Conservation (phyloP, 2,888 invertebrate species). For the Eupithecia abbreviata region DNA sequence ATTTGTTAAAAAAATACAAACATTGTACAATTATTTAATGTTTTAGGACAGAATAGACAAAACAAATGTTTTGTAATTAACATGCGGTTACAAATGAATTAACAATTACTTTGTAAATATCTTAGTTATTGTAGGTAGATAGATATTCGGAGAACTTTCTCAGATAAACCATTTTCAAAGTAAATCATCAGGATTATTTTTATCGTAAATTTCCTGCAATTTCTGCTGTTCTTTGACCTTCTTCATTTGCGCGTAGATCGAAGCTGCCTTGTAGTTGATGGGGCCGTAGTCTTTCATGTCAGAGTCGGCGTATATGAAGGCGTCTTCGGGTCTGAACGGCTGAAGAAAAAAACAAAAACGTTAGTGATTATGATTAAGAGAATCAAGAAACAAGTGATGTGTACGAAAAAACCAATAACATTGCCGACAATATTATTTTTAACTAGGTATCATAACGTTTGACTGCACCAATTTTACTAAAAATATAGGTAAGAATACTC, state of each 20-base stretch:
- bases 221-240: constrained; percentile 84
- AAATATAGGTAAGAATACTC: background rate
- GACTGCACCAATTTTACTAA: no score
- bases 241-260: constrained; percentile 90
- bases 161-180: constrained; percentile 45
- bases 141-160: background rate
- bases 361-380: background rate
- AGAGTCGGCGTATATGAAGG: constrained; percentile 94
- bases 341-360: constrained; percentile 62
- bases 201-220: constrained; percentile 75
- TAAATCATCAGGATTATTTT: constrained; percentile 69
- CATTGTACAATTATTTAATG: constrained; percentile 1
- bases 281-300: constrained; percentile 95
- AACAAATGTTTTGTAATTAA: background rate
- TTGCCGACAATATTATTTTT: background rate
- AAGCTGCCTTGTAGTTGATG: constrained; percentile 95
- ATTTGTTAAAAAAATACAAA: constrained; percentile 15
- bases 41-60: background rate
- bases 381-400: background rate
- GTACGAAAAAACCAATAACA: background rate
- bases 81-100: background rate
- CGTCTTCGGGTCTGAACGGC: constrained; percentile 92
- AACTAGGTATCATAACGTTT: no score
- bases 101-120: background rate
- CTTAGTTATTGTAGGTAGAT: background rate